phyloP scores from a whole-genome alignment of 1,140 invertebrate genomes.

The Zaprionus inermis region DNA sequence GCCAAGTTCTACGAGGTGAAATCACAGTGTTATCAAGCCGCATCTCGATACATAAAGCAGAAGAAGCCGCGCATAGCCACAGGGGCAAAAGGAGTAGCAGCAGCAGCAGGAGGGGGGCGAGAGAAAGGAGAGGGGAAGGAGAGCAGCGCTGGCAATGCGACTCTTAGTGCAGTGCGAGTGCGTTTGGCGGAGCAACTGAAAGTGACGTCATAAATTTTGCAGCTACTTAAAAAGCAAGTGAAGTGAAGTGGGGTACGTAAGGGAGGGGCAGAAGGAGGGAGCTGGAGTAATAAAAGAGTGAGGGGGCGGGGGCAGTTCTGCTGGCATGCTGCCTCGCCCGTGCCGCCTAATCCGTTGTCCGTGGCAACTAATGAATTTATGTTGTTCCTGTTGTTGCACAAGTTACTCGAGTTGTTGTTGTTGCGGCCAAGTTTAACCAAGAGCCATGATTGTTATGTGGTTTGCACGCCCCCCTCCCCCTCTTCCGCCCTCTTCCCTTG shows the following conservation, averaged over 20 bases:
- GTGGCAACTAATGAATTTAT: conserved; percentile 75
- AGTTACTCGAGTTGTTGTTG: conserved; percentile 4
- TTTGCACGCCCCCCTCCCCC: neutral
- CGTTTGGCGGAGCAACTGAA: conserved; percentile 45
- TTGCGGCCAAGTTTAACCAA: conserved; percentile 36
- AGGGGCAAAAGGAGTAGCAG: neutral
- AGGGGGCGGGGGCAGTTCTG: no score
- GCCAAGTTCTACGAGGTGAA: conserved; percentile 1
- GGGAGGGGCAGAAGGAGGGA: no score
- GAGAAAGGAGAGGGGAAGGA: neutral
- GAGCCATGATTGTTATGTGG: conserved; percentile 46
- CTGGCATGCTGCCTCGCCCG: no score
- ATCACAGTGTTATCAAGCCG: neutral
- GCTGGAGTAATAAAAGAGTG: no score
- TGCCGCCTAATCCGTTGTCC: conserved; percentile 51
- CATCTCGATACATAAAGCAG: neutral
- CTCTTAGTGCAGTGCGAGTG: neutral
- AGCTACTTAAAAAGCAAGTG: conserved; percentile 48
- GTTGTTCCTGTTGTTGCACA: conserved; percentile 44
- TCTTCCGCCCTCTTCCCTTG: neutral
- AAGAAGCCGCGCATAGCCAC: neutral
- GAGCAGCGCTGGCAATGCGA: neutral
- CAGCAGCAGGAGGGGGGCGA: neutral
- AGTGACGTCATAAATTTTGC: conserved; percentile 79
- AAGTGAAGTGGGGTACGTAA: no score